Conservation (phyloP, 2,888 invertebrate species). For the Drosophila flavopinicola region DNA sequence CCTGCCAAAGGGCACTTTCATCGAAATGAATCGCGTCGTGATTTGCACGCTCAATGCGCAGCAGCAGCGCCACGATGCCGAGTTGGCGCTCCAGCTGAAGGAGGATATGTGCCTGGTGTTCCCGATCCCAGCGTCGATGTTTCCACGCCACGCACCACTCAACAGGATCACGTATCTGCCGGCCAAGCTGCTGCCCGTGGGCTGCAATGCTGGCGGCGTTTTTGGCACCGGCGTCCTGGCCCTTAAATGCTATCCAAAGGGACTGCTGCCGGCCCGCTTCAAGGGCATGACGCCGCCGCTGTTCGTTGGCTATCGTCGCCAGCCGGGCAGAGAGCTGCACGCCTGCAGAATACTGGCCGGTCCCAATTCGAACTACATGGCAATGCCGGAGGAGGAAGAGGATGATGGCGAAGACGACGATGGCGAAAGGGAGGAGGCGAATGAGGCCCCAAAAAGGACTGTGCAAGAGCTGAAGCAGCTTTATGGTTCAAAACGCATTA, state of each 20-base stretch:
- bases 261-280: constrained; percentile 7
- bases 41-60: neutral
- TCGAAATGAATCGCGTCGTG: constrained; percentile 9
- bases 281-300: constrained; percentile 35
- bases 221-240: constrained; percentile 31
- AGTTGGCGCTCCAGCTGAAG: neutral
- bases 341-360: too few species aligned
- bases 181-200: constrained; percentile 14
- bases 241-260: constrained; percentile 26
- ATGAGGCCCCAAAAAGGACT: too few species aligned
- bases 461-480: too few species aligned
- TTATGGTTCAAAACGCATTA: too few species aligned
- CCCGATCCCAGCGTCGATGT: constrained; percentile 18
- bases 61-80: constrained; percentile 14
- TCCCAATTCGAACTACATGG: too few species aligned
- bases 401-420: too few species aligned
- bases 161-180: constrained; percentile 31
- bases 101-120: constrained; percentile 8
- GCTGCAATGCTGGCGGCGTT: constrained; percentile 30
- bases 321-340: too few species aligned
- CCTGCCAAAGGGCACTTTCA: neutral
- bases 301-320: constrained; percentile 35
- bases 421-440: too few species aligned
- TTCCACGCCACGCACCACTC: constrained; percentile 25
- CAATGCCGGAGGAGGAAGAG: too few species aligned